A percentile compares a stretch with the other conserved stretches of the same genome.
Evolutionary conservation across 2,797 vertebrate genomes (phyloP).

Genomic region (Girardinus metallicus): DNA sequence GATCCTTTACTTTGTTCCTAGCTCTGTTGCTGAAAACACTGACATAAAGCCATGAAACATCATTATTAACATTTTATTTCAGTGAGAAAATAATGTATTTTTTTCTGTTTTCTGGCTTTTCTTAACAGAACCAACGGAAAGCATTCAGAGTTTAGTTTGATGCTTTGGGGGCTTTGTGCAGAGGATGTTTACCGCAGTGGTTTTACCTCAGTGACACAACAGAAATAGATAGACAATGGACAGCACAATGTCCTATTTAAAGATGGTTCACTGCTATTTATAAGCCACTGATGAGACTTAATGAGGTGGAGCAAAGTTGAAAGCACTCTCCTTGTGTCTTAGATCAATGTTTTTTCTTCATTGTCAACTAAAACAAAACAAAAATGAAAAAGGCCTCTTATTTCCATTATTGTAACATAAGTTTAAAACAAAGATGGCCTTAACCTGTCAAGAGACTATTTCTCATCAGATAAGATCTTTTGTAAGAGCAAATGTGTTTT

Average conservation of each 20-base stretch:
- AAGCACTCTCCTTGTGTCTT: not conserved
- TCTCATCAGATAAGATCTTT: constrained; percentile 16
- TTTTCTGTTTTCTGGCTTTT: not conserved
- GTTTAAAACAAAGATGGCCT: constrained; percentile 36
- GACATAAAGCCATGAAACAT: not conserved
- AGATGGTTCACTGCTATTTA: constrained; percentile 70
- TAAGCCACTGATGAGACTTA: constrained; percentile 42
- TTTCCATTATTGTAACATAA: constrained; percentile 19
- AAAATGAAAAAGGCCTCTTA: not conserved
- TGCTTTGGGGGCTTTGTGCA: constrained; percentile 35
- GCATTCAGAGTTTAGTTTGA: constrained; percentile 38
- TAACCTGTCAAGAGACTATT: constrained; percentile 30
- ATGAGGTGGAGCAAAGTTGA: constrained; percentile 11
- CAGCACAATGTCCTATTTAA: constrained; percentile 75
- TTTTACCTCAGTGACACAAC: constrained; percentile 61
- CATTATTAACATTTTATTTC: not conserved
- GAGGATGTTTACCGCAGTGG: constrained; percentile 75
- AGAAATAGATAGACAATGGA: constrained; percentile 68
- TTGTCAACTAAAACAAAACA: not conserved
- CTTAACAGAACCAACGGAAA: constrained; percentile 5
- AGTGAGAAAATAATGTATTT: not conserved
- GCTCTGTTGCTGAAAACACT: not conserved
- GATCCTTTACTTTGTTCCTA: not conserved
- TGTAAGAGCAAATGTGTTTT: not conserved
- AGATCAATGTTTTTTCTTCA: not conserved